A percentile compares a stretch with the other conserved stretches of the same genome.
Evolutionary conservation across 2,797 vertebrate species (phyloP).

Genomic region (Limosa lapponica): DNA sequence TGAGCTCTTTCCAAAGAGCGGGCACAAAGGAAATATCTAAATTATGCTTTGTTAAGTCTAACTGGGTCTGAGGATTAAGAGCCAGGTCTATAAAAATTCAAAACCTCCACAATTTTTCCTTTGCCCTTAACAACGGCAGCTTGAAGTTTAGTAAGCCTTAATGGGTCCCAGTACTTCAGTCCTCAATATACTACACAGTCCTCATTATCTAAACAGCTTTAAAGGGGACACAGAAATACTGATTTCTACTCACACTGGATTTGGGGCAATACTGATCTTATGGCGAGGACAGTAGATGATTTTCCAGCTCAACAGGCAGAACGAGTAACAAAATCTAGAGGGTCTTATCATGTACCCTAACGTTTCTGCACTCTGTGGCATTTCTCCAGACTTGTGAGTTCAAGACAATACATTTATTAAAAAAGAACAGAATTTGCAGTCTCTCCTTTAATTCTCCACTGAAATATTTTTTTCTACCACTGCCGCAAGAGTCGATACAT

Average conservation of each 20-base stretch:
- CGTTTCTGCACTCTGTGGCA: neutral
- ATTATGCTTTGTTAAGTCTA: neutral
- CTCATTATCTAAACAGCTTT: neutral
- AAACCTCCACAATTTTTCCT: neutral
- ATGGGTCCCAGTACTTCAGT: neutral
- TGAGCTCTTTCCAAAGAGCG: neutral
- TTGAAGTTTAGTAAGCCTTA: neutral
- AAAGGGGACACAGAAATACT: neutral
- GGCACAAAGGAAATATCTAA: neutral
- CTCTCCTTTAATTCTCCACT: neutral
- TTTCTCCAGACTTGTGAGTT: neutral
- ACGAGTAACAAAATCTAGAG: neutral
- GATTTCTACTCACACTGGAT: neutral
- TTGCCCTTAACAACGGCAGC: neutral
- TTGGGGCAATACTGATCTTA: neutral
- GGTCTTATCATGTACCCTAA: neutral
- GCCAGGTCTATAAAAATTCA: neutral
- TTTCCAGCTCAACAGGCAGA: neutral
- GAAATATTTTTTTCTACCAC: neutral
- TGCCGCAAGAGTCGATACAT: neutral
- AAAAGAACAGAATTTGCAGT: neutral
- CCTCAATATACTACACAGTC: neutral
- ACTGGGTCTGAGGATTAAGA: neutral
- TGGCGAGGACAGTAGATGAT: neutral
- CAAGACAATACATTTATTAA: neutral